Evolutionary conservation across 2,888 invertebrate species (phyloP).

Genomic region (Azorinus chamasolen): DNA sequence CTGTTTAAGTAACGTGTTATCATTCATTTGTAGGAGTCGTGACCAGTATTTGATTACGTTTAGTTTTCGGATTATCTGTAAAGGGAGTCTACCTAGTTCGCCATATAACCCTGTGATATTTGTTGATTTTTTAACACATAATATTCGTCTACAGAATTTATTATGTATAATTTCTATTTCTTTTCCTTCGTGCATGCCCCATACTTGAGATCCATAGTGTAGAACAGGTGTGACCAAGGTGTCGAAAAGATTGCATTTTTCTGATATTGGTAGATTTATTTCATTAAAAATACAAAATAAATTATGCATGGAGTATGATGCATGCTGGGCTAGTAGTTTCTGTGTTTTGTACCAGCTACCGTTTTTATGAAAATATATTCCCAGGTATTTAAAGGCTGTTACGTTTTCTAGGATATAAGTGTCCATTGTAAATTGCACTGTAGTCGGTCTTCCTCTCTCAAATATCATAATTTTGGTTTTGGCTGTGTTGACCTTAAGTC

Average conservation of each 20-base stretch:
- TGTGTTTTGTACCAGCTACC: conserved; percentile 3
- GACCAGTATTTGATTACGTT: conserved; percentile 8
- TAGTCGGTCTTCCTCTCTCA: too few relatives aligned
- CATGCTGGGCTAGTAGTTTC: background rate
- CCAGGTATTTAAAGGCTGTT: conserved; percentile 10
- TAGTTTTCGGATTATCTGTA: conserved; percentile 1
- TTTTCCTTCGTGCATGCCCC: background rate
- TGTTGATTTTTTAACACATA: conserved; percentile 3
- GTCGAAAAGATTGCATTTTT: conserved; percentile 3
- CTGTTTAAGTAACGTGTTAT: background rate
- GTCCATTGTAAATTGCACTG: conserved; percentile 5
- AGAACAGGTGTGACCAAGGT: background rate
- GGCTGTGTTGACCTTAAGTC: too few relatives aligned
- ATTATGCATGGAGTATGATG: conserved; percentile 3
- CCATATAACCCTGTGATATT: conserved; percentile 8
- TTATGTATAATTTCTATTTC: conserved; percentile 1
- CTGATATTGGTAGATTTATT: conserved; percentile 6
- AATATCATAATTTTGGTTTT: too few relatives aligned
- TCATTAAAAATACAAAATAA: conserved; percentile 4
- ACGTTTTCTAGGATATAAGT: conserved; percentile 6
- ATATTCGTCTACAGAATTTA: conserved; percentile 13
- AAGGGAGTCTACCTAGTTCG: conserved; percentile 3
- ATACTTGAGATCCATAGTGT: conserved; percentile 6
- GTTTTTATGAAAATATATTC: conserved; percentile 7
- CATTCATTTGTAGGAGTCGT: background rate